Percentiles rank a stretch among this genome's conserved stretches.
Conservation (phyloP, 35 echinoderm and acorn worm genomes). For the Patiria miniata region DNA sequence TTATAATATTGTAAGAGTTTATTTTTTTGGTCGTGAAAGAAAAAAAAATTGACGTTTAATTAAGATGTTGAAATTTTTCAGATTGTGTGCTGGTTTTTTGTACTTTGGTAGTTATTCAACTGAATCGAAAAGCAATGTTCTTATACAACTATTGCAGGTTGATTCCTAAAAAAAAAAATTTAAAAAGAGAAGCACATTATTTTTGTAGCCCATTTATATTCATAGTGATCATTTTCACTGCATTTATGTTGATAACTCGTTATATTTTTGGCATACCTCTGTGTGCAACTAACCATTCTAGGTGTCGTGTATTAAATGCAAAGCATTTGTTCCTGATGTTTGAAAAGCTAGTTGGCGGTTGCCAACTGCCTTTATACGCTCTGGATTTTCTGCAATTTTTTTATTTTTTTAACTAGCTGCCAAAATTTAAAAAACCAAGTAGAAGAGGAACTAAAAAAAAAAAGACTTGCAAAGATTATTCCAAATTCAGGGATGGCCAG, state of each 20-base stretch:
- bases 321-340: constrained; percentile 5
- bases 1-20: constrained; percentile 55
- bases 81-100: constrained; percentile 57
- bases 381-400: constrained; percentile 29
- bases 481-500: constrained; percentile 36
- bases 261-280: constrained; percentile 9
- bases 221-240: constrained; percentile 37
- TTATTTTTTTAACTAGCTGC: constrained; percentile 48
- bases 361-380: background rate
- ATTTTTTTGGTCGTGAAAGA: constrained; percentile 43
- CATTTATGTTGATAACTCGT: constrained; percentile 36
- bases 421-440: constrained; percentile 36
- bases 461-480: constrained; percentile 34
- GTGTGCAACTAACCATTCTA: constrained; percentile 15
- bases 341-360: constrained; percentile 6
- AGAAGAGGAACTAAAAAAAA: constrained; percentile 3
- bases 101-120: constrained; percentile 39
- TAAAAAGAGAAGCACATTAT: constrained; percentile 39
- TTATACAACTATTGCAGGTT: constrained; percentile 40
- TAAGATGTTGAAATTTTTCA: constrained; percentile 53
- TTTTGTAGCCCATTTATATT: constrained; percentile 54
- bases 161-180: constrained; percentile 38
- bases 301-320: background rate
- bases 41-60: constrained; percentile 39
- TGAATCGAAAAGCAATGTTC: constrained; percentile 46